Conservation (phyloP, 2,888 invertebrate species). For the Eristalinus sepulchralis region DNA sequence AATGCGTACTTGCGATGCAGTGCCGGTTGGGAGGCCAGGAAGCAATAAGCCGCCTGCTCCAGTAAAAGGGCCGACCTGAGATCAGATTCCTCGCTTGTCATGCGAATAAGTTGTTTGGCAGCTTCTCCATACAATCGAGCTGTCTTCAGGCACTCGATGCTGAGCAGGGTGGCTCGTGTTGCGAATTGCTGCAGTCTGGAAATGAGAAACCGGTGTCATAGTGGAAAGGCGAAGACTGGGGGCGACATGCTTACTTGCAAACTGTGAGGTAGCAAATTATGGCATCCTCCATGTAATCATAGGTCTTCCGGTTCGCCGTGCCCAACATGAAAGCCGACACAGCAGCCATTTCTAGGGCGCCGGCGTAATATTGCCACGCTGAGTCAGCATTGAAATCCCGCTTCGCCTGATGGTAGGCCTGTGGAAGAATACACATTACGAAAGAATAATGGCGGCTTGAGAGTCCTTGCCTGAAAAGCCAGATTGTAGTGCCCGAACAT, state of each 20-base stretch:
- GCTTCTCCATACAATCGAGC: constrained; percentile 92
- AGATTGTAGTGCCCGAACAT: constrained; percentile 96
- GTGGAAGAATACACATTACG: not conserved
- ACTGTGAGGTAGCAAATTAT: constrained; percentile 94
- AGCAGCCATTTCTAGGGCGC: constrained; percentile 98
- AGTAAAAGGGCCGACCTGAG: constrained; percentile 94
- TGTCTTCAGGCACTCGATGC: constrained; percentile 92
- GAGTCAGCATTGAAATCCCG: constrained; percentile 98
- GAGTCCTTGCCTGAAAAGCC: constrained; percentile 86
- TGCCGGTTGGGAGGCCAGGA: constrained; percentile 84
- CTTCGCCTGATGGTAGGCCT: constrained; percentile 96
- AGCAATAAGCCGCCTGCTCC: constrained; percentile 97
- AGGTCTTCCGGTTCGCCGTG: constrained; percentile 88
- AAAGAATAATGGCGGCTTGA: not conserved
- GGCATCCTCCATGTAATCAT: constrained; percentile 96
- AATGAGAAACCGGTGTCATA: not conserved
- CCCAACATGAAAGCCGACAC: constrained; percentile 94
- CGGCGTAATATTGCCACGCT: constrained; percentile 98
- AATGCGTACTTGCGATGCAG: constrained; percentile 97
- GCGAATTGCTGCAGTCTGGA: constrained; percentile 93
- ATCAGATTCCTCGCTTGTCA: constrained; percentile 99
- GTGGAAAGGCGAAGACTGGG: not conserved
- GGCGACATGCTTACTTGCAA: constrained; percentile 86
- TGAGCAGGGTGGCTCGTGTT: constrained; percentile 93
- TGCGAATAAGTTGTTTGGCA: constrained; percentile 95